phyloP scores from a whole-genome alignment of 2,113 vertebrate genomes.

The Oreochromis spilurus region DNA sequence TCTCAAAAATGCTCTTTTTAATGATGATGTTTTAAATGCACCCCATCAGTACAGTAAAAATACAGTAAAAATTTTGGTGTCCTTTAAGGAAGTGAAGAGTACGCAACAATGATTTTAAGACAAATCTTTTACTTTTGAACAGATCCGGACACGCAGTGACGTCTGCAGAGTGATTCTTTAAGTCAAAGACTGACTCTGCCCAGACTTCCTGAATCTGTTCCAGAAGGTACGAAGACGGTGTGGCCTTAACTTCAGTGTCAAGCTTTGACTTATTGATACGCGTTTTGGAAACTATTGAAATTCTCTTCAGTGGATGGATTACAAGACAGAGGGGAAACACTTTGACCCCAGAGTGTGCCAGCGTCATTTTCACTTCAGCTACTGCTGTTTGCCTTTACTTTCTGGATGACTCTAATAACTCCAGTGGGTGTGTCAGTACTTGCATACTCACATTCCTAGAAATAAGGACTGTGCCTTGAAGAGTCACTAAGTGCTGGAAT shows the following conservation, averaged over 20 bases:
- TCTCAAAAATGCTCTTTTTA: accelerated
- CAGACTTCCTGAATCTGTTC: not conserved
- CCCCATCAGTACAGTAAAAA: not conserved
- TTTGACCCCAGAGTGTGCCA: not conserved
- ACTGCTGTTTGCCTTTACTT: not conserved
- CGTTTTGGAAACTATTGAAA: not conserved
- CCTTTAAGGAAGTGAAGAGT: not conserved
- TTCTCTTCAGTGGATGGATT: not conserved
- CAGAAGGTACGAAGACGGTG: not conserved
- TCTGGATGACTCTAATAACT: not conserved
- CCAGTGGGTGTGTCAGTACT: not conserved
- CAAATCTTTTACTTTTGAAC: not conserved
- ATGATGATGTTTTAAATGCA: not conserved
- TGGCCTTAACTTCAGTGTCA: not conserved
- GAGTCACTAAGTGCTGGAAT: not conserved
- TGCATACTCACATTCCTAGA: not conserved
- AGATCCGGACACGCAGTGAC: accelerated
- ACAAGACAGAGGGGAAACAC: not conserved
- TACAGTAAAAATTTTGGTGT: not conserved
- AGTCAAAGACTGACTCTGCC: not conserved
- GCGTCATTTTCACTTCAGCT: not conserved
- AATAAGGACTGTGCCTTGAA: not conserved
- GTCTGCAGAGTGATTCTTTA: not conserved
- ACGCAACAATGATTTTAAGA: not conserved
- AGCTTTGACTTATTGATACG: not conserved